Conservation (phyloP, 1,140 invertebrate genomes). For the Stenopsyche tienmushanensis region DNA sequence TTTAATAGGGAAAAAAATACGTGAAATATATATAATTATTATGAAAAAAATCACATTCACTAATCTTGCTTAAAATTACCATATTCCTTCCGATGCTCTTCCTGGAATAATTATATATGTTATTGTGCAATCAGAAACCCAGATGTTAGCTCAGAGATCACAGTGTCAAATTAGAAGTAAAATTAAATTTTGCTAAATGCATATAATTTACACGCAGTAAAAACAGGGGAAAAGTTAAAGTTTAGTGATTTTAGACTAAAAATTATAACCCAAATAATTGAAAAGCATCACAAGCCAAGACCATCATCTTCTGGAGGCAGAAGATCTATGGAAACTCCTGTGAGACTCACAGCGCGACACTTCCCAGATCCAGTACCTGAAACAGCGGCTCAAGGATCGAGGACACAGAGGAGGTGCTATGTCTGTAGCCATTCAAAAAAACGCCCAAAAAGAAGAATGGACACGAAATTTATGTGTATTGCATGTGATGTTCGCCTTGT, state of each 20-base stretch:
- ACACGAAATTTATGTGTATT: constrained; percentile 33
- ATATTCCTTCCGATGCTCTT: background rate
- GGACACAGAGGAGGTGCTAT: constrained; percentile 33
- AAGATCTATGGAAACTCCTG: background rate
- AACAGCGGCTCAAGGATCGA: constrained; percentile 28
- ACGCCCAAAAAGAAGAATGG: constrained; percentile 15
- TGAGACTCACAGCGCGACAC: constrained; percentile 9
- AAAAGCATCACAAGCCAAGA: constrained; percentile 6
- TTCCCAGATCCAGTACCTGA: constrained; percentile 23
- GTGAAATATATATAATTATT: background rate
- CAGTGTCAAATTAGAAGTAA: background rate
- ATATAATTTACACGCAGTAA: background rate
- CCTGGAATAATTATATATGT: background rate
- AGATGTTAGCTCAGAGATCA: background rate
- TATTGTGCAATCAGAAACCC: background rate
- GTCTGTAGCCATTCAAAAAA: constrained; percentile 22
- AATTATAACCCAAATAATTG: constrained; percentile 4
- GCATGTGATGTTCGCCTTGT: constrained; percentile 35
- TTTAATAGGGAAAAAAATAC: background rate
- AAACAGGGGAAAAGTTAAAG: background rate
- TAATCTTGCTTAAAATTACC: background rate
- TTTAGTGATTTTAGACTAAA: constrained; percentile 3
- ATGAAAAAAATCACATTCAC: background rate
- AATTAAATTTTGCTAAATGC: background rate
- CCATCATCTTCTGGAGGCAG: constrained; percentile 16